These are phyloP conservation scores for Eublepharis macularius DNA, from an alignment of 2,113 vertebrate genomes.

Conservation along the genomic window DNA sequence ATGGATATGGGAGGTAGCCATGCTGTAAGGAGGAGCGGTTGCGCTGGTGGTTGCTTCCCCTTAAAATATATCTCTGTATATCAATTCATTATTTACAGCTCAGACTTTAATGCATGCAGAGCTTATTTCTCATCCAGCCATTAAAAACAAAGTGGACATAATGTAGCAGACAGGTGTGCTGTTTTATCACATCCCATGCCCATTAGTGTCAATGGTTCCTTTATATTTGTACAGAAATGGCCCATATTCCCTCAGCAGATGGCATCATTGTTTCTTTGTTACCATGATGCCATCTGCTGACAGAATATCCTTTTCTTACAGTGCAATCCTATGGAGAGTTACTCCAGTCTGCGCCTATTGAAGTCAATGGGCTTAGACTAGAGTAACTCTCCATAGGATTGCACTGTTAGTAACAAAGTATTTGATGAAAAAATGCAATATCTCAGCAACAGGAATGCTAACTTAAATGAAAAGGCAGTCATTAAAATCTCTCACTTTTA, in stretches of 20 bases:
- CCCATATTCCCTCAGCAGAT: neutral
- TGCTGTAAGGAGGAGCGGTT: too few relatives aligned
- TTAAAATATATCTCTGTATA: neutral
- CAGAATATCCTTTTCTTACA: too few relatives aligned
- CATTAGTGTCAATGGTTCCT: neutral
- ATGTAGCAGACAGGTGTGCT: neutral
- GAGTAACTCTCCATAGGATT: too few relatives aligned
- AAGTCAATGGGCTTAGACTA: too few relatives aligned
- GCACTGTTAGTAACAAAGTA: too few relatives aligned
- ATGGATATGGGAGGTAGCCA: neutral
- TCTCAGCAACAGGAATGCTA: neutral
- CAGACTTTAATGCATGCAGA: neutral
- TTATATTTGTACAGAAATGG: neutral
- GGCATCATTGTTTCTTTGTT: too few relatives aligned
- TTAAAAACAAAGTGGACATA: neutral
- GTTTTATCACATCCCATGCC: neutral
- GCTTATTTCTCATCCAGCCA: neutral
- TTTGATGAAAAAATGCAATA: neutral
- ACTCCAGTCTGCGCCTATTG: too few relatives aligned
- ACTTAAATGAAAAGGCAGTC: neutral
- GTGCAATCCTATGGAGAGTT: too few relatives aligned
- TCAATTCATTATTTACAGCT: neutral
- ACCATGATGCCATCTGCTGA: neutral
- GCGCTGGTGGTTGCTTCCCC: too few relatives aligned
- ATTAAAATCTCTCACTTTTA: neutral